phyloP scores from a whole-genome alignment of 2,113 vertebrate genomes.

The Lasiurus cinereus region DNA sequence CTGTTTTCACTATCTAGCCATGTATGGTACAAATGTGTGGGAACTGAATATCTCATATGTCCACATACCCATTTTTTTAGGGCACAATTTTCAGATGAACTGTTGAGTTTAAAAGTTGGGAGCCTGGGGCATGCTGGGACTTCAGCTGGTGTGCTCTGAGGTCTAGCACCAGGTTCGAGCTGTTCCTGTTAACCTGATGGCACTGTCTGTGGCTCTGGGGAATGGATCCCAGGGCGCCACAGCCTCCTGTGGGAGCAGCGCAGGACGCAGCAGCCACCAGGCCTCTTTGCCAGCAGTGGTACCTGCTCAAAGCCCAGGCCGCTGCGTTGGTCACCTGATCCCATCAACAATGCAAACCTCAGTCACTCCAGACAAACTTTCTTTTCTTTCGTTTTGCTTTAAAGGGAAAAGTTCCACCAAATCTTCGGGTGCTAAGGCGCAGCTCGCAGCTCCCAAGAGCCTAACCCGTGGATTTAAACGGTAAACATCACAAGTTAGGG shows the following conservation, averaged over 20 bases:
- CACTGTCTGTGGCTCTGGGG: slow-evolving; percentile 96
- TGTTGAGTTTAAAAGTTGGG: slow-evolving; percentile 87
- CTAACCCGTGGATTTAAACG: slow-evolving; percentile 99
- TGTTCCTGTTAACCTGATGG: slow-evolving; percentile 93
- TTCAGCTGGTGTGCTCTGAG: slow-evolving; percentile 92
- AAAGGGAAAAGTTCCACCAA: slow-evolving; percentile 71
- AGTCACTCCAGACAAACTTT: slow-evolving; percentile 75
- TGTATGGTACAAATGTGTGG: background rate
- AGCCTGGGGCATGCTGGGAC: slow-evolving; percentile 89
- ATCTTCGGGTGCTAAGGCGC: slow-evolving; percentile 91
- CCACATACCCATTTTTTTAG: slow-evolving; percentile 64
- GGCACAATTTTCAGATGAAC: slow-evolving; percentile 86
- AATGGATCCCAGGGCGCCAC: slow-evolving; percentile 55
- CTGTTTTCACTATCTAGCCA: background rate
- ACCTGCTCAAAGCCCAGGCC: slow-evolving; percentile 73
- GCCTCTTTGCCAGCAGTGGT: slow-evolving; percentile 12
- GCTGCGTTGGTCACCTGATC: slow-evolving; percentile 76
- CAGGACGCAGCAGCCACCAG: background rate
- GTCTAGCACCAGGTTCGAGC: slow-evolving; percentile 95
- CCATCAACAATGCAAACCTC: slow-evolving; percentile 77
- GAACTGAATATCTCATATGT: background rate
- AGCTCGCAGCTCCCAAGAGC: slow-evolving; percentile 99
- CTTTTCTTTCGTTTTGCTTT: slow-evolving; percentile 84
- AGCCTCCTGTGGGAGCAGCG: slow-evolving; percentile 46
- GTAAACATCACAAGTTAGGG: slow-evolving; percentile 99